Evolutionary conservation across 2,888 invertebrate genomes (phyloP).

Genomic region (Plagodis dolabraria): DNA sequence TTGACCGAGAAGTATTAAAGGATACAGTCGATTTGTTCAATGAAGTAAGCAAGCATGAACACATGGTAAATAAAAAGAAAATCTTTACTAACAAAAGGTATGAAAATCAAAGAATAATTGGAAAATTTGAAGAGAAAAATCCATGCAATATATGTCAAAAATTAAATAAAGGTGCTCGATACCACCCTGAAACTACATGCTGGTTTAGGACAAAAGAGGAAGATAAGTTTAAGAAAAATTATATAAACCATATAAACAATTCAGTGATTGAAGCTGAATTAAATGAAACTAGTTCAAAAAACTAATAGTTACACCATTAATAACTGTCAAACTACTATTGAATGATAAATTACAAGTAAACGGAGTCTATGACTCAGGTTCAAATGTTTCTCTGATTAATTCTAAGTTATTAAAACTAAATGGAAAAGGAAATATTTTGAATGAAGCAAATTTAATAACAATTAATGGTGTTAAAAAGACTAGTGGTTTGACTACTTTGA

Average conservation of each 20-base stretch:
- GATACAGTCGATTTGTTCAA: slow-evolving; percentile 13
- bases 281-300: slow-evolving; percentile 31
- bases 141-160: slow-evolving; percentile 32
- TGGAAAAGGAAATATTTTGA: neutral
- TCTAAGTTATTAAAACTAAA: slow-evolving; percentile 33
- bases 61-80: slow-evolving; percentile 4
- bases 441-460: slow-evolving; percentile 28
- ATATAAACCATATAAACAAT: slow-evolving; percentile 29
- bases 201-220: slow-evolving; percentile 30
- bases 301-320: slow-evolving; percentile 20
- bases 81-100: slow-evolving; percentile 3
- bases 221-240: slow-evolving; percentile 14
- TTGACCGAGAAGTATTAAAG: slow-evolving; percentile 14
- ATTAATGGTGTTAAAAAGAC: slow-evolving; percentile 34
- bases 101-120: slow-evolving; percentile 8
- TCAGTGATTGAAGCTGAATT: slow-evolving; percentile 30
- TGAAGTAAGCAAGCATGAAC: slow-evolving; percentile 21
- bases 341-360: slow-evolving; percentile 41
- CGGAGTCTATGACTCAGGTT: slow-evolving; percentile 48
- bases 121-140: slow-evolving; percentile 4
- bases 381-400: slow-evolving; percentile 46
- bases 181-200: slow-evolving; percentile 29
- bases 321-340: slow-evolving; percentile 35
- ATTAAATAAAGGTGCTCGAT: slow-evolving; percentile 26
- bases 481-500: slow-evolving; percentile 11